Evolutionary conservation across 1,140 invertebrate genomes (phyloP).

Genomic region (Danaus plexippus): DNA sequence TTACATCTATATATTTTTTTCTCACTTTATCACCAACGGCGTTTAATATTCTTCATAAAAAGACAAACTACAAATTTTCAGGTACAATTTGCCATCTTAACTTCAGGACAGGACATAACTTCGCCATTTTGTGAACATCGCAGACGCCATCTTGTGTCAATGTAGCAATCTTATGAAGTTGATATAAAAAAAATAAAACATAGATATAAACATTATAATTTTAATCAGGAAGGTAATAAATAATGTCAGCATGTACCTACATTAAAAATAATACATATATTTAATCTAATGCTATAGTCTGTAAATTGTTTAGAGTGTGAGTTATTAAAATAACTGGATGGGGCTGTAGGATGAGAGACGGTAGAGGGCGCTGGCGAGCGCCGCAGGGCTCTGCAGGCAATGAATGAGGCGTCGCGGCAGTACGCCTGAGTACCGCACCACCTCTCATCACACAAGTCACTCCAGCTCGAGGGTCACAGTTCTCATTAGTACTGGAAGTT

Average conservation of each 20-base stretch:
- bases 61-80: too few species aligned
- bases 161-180: background rate
- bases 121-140: conserved; percentile 9
- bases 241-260: conserved; percentile 48
- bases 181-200: conserved; percentile 32
- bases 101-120: background rate
- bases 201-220: conserved; percentile 32
- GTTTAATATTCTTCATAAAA: too few species aligned
- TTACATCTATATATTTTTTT: too few species aligned
- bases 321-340: conserved; percentile 61
- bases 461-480: conserved; percentile 58
- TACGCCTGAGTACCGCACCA: conserved; percentile 53
- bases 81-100: too few species aligned
- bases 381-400: conserved; percentile 61
- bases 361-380: conserved; percentile 48
- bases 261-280: conserved; percentile 38
- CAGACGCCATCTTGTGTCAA: conserved; percentile 18
- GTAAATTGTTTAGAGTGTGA: conserved; percentile 59
- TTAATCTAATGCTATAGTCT: conserved; percentile 65
- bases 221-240: conserved; percentile 51
- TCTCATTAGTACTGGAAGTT: conserved; percentile 53
- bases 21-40: too few species aligned
- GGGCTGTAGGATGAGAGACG: conserved; percentile 49
- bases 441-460: conserved; percentile 61
- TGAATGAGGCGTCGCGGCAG: conserved; percentile 50